Evolutionary conservation across 2,113 vertebrate species (phyloP), one percentile per base, ranked within the genome.

Genomic region (Dendropsophus ebraccatus): DNA sequence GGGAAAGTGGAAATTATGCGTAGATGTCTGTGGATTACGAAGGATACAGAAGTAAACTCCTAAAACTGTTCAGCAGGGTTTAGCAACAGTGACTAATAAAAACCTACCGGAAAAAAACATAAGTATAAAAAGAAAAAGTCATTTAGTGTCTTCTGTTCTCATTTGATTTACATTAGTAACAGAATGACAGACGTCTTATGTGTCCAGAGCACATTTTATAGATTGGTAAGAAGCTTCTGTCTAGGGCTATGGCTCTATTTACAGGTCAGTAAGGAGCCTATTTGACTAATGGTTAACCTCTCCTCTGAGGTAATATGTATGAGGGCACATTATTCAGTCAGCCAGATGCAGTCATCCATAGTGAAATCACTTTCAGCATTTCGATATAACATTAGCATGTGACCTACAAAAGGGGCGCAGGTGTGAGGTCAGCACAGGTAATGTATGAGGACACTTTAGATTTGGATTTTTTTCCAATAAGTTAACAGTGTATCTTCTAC

Each of bases 1-100:
- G 52, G 35, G 62, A 32, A 60, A 35, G 3, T 14, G 54, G 19
- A 41, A 80, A 45, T 58, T 25, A 0, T 35, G 23, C 11, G 21
- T 2, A n/a, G 32, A 45, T 60, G 21, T n/a, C 12, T 79, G 52
- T 16, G 30, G 52, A 25, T 30, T 78, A 49, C 5, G 28, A 56
- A 21, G 19, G 5, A 35, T 45, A 21, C 5, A 5, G 28, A 58
- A n/a, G 50, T 21, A 21, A 30, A 30, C 16, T 77, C n/a, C 30
- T 49, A 37, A 41, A 23, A 47, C 21, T 28, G 11, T 10, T 50
- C 16, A 16, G n/a, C 5, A 2, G 32, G 23, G 30, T 6, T 41
- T 78, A 12, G 12, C 11, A 58, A n/a, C 19, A 2, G 52, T 79
- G 76, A 79, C 54, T 79, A 79, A 79, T 58, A 79, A 58, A 79